Evolutionary conservation across 2,113 vertebrate species (phyloP).

Genomic region (Isurus oxyrinchus): DNA sequence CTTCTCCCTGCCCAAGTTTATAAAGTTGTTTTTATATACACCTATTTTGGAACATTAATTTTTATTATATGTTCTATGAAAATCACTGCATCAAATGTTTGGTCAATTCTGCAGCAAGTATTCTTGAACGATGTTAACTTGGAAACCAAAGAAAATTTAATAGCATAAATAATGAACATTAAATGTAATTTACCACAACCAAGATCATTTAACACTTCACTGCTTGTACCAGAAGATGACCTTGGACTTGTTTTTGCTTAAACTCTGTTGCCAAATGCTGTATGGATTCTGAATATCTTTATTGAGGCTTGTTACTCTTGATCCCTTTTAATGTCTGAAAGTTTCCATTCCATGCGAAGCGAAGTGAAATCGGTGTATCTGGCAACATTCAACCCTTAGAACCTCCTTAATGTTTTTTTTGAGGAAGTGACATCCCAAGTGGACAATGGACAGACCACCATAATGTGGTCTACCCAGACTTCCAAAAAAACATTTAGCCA

Average conservation of each 20-base stretch:
- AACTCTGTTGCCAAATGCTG: background rate
- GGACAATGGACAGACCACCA: background rate
- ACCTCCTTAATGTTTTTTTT: background rate
- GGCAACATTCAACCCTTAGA: background rate
- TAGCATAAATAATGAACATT: background rate
- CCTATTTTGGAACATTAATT: too few species aligned
- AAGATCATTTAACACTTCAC: background rate
- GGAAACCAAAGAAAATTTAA: background rate
- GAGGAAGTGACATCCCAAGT: background rate
- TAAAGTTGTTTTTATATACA: too few species aligned
- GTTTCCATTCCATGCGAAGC: background rate
- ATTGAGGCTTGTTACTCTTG: background rate
- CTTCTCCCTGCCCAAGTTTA: too few species aligned
- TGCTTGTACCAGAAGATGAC: background rate
- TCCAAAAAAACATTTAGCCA: background rate
- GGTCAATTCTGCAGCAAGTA: background rate
- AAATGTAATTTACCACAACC: background rate
- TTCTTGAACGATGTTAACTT: background rate
- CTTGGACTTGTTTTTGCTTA: background rate
- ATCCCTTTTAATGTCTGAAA: background rate
- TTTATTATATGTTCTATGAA: too few species aligned
- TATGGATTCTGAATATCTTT: background rate
- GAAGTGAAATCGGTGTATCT: background rate
- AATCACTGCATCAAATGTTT: background rate
- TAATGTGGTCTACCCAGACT: background rate